Base-by-base conservation (phyloP, 2,888 invertebrate species). In the Koerneria pararmatus region DNA sequence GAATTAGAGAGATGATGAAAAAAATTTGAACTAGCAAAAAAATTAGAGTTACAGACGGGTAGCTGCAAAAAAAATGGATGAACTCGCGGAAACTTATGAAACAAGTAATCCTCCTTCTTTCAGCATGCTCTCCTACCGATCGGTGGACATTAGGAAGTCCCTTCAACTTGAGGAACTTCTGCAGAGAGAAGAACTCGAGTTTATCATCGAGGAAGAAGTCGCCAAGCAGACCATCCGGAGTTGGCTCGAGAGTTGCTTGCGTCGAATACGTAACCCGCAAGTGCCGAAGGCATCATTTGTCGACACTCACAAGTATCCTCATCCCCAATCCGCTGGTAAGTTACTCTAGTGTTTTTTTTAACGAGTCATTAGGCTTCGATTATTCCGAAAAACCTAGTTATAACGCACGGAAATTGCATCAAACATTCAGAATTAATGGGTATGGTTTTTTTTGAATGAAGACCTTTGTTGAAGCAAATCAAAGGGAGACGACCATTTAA, bases 141-240 rank as follows among this genome's bases (percentile, higher is more conserved):
- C 95, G 1, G 98, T 99, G 65, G 98, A 99, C 84, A 99, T 88
- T 74, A 89, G 95, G 69, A 99, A 99, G 86, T 93, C 94, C 1
- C 87, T 99, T 48, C 98, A 99, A 85, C 87, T 99, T 83, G 98
- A 99, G 84, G 98, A 99, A 85, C 86, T 99, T 65, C 85, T 99
- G 69, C 95, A 95, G 6, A 88, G 98, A 71, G 97, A 99, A 85
- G 98, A 99, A 85, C 91, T 99, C 78, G 98, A 99, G 85, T 97
- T 94, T 83, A 90, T 97, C 58, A 97, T 99, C 65, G 98, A 76
- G 66, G 66, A 62, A 85, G 98, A 98, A 86, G 76, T 99, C 32
- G 98, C 98, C 48, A 98, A 99, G 84, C 95, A 95, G 86, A 99
- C 98, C 0, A 99, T 99, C 76, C 88, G 95, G 79, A 93, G 93